These are phyloP conservation scores for Coptodon bakossiorum DNA, from an alignment of 2,113 vertebrate genomes.

Conservation along the genomic window DNA sequence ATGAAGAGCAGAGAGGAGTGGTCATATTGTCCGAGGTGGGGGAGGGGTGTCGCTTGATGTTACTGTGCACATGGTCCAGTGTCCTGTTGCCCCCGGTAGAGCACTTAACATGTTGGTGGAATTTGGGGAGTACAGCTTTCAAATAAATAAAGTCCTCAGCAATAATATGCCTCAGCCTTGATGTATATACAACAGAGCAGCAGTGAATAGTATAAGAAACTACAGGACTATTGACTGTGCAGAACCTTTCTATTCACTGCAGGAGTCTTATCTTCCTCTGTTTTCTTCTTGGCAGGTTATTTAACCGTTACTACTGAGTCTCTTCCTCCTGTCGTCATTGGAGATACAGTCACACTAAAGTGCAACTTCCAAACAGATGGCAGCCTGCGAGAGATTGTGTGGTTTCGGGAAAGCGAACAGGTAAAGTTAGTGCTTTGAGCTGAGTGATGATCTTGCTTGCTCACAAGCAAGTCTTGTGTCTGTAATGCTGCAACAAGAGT, in stretches of 20 bases:
- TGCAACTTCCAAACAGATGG: constrained; percentile 95
- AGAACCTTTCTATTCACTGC: neutral
- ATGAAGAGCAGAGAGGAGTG: neutral
- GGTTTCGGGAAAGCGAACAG: constrained; percentile 84
- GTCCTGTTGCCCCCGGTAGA: neutral
- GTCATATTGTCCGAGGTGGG: neutral
- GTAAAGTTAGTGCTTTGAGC: neutral
- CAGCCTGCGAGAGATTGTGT: constrained; percentile 88
- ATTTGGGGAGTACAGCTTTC: neutral
- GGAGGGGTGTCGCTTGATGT: neutral
- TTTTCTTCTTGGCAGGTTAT: constrained; percentile 73
- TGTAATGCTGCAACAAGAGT: neutral
- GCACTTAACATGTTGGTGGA: neutral
- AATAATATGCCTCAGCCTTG: neutral
- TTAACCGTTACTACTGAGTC: constrained; percentile 88
- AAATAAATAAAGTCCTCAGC: neutral
- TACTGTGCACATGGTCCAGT: neutral
- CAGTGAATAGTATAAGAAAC: neutral
- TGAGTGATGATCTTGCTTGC: neutral
- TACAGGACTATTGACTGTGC: neutral
- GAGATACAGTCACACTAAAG: constrained; percentile 90
- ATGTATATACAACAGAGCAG: neutral
- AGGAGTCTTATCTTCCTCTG: neutral
- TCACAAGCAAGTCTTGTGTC: neutral
- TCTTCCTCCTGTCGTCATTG: constrained; percentile 85